Evolutionary conservation across 2,888 invertebrate genomes (phyloP).

Genomic region (Chloroclystis v-ata): DNA sequence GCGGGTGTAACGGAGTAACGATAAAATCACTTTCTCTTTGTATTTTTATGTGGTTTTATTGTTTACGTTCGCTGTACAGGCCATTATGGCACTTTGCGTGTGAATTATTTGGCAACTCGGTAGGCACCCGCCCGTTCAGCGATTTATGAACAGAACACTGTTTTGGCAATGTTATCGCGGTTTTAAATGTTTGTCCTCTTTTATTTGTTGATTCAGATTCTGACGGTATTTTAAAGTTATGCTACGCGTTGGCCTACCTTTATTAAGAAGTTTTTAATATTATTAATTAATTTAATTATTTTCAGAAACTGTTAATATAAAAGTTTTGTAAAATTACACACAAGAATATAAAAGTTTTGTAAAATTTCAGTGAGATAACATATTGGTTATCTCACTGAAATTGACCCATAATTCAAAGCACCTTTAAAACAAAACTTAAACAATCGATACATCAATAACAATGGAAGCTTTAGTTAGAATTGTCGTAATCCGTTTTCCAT

Average conservation of each 20-base stretch:
- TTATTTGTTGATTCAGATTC: constrained; percentile 3
- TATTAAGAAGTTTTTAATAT: no score
- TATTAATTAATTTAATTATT: no score
- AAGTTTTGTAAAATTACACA: no score
- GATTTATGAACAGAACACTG: constrained; percentile 52
- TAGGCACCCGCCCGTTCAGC: constrained; percentile 50
- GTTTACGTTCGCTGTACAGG: constrained; percentile 54
- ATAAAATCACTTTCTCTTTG: constrained; percentile 50
- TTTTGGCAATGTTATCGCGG: constrained; percentile 18
- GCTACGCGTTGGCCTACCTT: no score
- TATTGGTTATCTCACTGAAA: no score
- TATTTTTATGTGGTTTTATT: constrained; percentile 65
- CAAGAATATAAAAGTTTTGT: no score
- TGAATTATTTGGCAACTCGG: constrained; percentile 69
- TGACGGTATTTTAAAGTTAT: no score
- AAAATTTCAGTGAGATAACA: no score
- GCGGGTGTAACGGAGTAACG: constrained; percentile 23
- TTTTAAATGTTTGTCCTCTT: constrained; percentile 7
- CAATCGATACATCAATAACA: no score
- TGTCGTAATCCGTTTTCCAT: constrained; percentile 58
- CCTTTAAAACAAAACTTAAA: no score
- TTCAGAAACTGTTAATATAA: no score
- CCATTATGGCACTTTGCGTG: constrained; percentile 61
- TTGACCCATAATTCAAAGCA: no score
- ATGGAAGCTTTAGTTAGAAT: constrained; percentile 40